Percentiles rank a stretch among this genome's conserved stretches.
These are phyloP conservation scores for Dione juno DNA, from an alignment of 2,888 invertebrate species.

Conservation along the genomic window DNA sequence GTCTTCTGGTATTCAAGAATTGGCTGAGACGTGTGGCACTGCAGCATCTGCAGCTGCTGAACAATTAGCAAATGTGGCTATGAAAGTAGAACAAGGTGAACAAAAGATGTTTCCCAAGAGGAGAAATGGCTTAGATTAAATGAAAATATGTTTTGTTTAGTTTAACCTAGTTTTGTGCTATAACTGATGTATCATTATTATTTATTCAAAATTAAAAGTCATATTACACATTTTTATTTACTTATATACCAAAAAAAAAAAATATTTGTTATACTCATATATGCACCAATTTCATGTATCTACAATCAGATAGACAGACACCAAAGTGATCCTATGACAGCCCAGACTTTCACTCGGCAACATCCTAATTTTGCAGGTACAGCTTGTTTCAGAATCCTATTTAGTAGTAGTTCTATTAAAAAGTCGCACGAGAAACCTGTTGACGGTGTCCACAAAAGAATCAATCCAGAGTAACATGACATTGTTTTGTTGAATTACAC, in stretches of 20 bases:
- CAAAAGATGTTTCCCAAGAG: slow-evolving; percentile 69
- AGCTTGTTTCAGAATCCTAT: no score
- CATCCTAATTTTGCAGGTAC: no score
- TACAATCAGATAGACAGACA: no score
- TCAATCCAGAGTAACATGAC: no score
- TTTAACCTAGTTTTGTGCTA: slow-evolving; percentile 41
- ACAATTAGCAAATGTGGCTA: slow-evolving; percentile 68
- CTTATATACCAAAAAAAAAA: neutral
- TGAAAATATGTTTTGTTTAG: neutral
- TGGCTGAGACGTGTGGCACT: slow-evolving; percentile 73
- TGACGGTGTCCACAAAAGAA: no score
- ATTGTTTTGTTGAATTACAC: no score
- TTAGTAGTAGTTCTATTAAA: no score
- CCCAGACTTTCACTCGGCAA: no score
- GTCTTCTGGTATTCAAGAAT: slow-evolving; percentile 70
- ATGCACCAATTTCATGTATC: no score
- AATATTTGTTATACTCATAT: no score
- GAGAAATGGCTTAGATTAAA: slow-evolving; percentile 75
- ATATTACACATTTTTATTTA: slow-evolving; percentile 7
- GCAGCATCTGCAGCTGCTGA: slow-evolving; percentile 72
- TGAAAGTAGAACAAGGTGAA: slow-evolving; percentile 71
- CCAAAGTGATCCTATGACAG: no score
- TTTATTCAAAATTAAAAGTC: slow-evolving; percentile 42
- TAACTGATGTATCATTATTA: slow-evolving; percentile 33
- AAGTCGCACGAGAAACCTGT: no score